Conservation (phyloP, 2,113 vertebrate species). For the Sebastes schlegelii region DNA sequence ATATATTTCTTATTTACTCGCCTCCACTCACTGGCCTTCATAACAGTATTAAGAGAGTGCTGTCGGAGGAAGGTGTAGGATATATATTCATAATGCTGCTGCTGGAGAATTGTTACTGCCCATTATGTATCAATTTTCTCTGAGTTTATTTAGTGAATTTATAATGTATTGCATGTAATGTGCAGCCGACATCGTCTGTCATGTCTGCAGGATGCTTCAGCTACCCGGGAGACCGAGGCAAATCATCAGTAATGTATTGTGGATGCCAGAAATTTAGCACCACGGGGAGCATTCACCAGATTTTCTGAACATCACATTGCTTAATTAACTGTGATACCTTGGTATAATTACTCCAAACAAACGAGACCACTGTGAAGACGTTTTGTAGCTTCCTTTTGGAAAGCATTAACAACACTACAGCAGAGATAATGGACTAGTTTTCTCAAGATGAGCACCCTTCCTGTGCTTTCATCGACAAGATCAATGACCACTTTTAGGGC, state of each 20-base stretch:
- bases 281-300: slow-evolving; percentile 26
- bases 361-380: slow-evolving; percentile 18
- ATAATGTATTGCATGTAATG: slow-evolving; percentile 21
- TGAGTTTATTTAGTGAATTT: slow-evolving; percentile 18
- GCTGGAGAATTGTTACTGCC: background rate
- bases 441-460: background rate
- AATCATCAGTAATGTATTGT: slow-evolving; percentile 41
- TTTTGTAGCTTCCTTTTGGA: background rate
- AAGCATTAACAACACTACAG: background rate
- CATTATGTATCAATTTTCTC: slow-evolving; percentile 1
- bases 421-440: background rate
- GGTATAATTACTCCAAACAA: slow-evolving; percentile 43
- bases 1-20: slow-evolving; percentile 5
- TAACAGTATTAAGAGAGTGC: background rate
- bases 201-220: slow-evolving; percentile 8
- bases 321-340: slow-evolving; percentile 47
- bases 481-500: too few species aligned
- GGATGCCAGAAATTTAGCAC: slow-evolving; percentile 32
- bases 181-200: slow-evolving; percentile 13
- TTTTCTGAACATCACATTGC: slow-evolving; percentile 40
- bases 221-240: slow-evolving; percentile 9
- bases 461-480: background rate
- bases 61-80: background rate
- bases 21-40: slow-evolving; percentile 9
- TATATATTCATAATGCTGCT: slow-evolving; percentile 7